Percentiles rank a stretch among this genome's conserved stretches.
These are phyloP conservation scores for Dendrophyllia cribrosa DNA, from an alignment of 64 coral and sea anemone species.

Conservation along the genomic window DNA sequence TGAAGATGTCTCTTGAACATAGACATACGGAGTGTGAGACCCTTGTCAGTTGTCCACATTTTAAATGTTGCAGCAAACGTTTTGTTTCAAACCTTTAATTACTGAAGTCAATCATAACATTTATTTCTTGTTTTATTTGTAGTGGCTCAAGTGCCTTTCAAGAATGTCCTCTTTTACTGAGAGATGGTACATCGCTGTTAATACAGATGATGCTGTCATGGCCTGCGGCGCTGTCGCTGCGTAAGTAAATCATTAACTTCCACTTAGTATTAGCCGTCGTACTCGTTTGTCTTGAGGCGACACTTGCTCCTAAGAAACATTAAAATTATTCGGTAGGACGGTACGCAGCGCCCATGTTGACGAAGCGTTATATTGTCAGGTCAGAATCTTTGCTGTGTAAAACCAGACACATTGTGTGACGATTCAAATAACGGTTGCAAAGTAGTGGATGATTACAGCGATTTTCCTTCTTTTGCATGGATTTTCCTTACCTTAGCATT, in stretches of 20 bases:
- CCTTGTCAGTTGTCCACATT: too few relatives aligned
- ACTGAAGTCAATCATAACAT: background rate
- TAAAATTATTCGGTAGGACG: too few relatives aligned
- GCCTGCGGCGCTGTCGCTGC: slow-evolving; percentile 57
- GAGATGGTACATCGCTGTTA: slow-evolving; percentile 80
- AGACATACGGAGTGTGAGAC: too few relatives aligned
- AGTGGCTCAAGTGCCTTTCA: background rate
- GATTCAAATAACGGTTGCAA: background rate
- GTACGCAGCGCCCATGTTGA: too few relatives aligned
- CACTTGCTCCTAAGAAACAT: background rate
- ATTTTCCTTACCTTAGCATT: too few relatives aligned
- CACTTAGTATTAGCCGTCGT: too few relatives aligned
- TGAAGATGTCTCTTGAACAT: background rate
- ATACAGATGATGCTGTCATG: slow-evolving; percentile 85
- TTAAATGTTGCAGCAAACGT: background rate
- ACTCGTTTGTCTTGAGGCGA: background rate
- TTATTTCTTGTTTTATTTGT: background rate
- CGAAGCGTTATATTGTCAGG: too few relatives aligned
- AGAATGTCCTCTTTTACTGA: slow-evolving; percentile 70
- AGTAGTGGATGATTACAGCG: too few relatives aligned
- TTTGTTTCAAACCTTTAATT: too few relatives aligned
- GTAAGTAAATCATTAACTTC: slow-evolving; percentile 48
- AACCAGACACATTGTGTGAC: too few relatives aligned
- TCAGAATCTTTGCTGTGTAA: too few relatives aligned
- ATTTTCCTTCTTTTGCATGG: too few relatives aligned